A percentile compares a stretch with the other conserved stretches of the same genome.
Conservation (phyloP, 2,888 invertebrate species). For the Eupsilia transversa region DNA sequence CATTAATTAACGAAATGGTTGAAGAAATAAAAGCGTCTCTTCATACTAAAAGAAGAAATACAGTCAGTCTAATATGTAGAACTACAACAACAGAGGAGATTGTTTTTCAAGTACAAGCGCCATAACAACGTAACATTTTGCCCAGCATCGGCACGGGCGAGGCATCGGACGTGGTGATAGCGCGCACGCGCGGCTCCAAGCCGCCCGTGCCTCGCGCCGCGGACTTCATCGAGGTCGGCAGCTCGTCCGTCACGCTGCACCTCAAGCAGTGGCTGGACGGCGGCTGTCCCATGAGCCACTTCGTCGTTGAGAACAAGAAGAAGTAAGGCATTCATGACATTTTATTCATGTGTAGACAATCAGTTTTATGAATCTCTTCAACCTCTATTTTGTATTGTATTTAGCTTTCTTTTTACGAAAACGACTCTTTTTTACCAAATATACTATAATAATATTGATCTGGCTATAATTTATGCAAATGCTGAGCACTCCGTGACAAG, state of each 20-base stretch:
- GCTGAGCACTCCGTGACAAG: too few relatives aligned
- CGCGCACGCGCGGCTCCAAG: conserved; percentile 97
- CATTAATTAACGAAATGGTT: conserved; percentile 14
- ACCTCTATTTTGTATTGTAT: too few relatives aligned
- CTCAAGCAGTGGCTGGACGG: conserved; percentile 98
- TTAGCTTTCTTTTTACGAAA: too few relatives aligned
- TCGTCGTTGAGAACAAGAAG: conserved; percentile 98
- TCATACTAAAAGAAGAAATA: conserved; percentile 35
- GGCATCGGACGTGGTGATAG: conserved; percentile 96
- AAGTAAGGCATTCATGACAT: conserved; percentile 89
- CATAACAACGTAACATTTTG: not conserved
- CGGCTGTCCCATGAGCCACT: conserved; percentile 98
- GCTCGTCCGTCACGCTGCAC: conserved; percentile 97
- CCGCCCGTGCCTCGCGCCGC: conserved; percentile 97
- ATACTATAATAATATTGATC: too few relatives aligned
- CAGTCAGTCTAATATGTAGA: conserved; percentile 38
- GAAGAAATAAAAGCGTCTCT: not conserved
- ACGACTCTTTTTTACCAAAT: too few relatives aligned
- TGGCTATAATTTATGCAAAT: too few relatives aligned
- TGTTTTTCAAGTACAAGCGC: not conserved
- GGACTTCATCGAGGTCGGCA: conserved; percentile 97
- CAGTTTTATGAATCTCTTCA: too few relatives aligned
- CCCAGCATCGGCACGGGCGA: conserved; percentile 97
- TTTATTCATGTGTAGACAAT: too few relatives aligned
- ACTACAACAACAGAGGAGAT: conserved; percentile 40